Evolutionary conservation across 2,888 invertebrate genomes (phyloP).

Genomic region (Axea sp.): DNA sequence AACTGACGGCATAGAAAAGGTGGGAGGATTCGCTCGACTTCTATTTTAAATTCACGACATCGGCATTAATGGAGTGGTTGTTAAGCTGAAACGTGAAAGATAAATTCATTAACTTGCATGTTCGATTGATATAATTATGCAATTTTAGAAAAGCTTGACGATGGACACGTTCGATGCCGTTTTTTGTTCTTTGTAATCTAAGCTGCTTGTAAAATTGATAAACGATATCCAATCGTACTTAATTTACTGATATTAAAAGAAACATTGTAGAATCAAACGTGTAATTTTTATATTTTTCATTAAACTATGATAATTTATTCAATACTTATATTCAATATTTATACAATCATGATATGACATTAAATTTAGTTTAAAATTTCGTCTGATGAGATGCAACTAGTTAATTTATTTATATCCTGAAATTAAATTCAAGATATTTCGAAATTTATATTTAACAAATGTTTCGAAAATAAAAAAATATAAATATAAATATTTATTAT

Average conservation of each 20-base stretch:
- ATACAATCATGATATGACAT: too few species aligned
- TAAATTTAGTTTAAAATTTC: neutral
- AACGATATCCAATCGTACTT: too few species aligned
- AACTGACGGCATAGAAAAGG: conserved; percentile 68
- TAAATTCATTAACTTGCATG: conserved; percentile 25
- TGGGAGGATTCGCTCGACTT: conserved; percentile 70
- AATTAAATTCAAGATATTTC: conserved; percentile 6
- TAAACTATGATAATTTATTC: conserved; percentile 9
- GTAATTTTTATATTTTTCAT: too few species aligned
- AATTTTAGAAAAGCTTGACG: conserved; percentile 11
- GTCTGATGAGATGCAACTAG: too few species aligned
- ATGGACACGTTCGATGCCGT: too few species aligned
- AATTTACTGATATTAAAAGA: too few species aligned
- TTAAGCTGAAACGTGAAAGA: conserved; percentile 25
- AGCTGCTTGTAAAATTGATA: too few species aligned
- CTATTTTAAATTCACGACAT: conserved; percentile 58
- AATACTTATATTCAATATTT: too few species aligned
- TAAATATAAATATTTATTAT: neutral
- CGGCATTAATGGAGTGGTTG: conserved; percentile 25
- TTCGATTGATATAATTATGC: conserved; percentile 24
- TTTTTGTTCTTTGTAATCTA: too few species aligned
- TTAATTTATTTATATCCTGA: too few species aligned
- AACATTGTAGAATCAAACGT: too few species aligned
- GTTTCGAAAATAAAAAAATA: neutral
- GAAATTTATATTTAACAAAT: neutral